Base-by-base conservation (phyloP, 2,888 invertebrate species). In the Apamea sordens region DNA sequence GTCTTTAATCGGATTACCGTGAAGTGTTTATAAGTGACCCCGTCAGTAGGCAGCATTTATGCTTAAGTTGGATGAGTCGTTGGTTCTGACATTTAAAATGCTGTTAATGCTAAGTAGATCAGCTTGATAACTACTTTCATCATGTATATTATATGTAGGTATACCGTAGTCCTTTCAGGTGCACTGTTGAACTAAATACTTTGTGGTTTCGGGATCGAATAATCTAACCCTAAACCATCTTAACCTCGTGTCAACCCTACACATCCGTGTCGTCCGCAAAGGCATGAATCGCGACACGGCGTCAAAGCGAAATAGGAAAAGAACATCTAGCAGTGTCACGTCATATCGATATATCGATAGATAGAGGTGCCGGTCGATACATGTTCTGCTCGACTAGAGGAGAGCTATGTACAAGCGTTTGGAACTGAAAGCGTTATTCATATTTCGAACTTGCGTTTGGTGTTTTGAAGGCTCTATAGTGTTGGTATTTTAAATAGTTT, bases 301-400 rank as follows among this genome's bases (percentile, higher is more conserved):
- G 90, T 92, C 92, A 91, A 91, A 91, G 91, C 80, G 89, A 89
- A 92, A 91, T 91, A 86, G 89, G 88, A 90, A 92, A 92, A 90
- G 89, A 89, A 89, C 90, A 91, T 89, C 86, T 76, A 88, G 72
- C 84, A 73, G 70, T 80, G 88, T 81, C 86, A 88, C 78, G 68
- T 79, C 72, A 83, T 74, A 83, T 82, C 79, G 80, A 81, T 68
- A 83, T 85, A 83, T 83, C 83, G 78, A 81, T 84, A 80, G 79
- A 77, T 79, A 84, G 82, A 77, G 67, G 59, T 61, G 65, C 69
- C 79, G 85, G 73, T 77, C 81, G 88, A 85, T 85, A 88, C 76
- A 82, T 67, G 77, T 87, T 86, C 80, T 79, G 64, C 80, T 85
- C 77, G 79, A 87, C 70, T 86, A 77, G 69, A 76, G 71, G 68